Percentiles rank a stretch among this genome's conserved stretches.
These are phyloP conservation scores for Polypterus senegalus DNA, from an alignment of 2,113 vertebrate species.

Conservation along the genomic window DNA sequence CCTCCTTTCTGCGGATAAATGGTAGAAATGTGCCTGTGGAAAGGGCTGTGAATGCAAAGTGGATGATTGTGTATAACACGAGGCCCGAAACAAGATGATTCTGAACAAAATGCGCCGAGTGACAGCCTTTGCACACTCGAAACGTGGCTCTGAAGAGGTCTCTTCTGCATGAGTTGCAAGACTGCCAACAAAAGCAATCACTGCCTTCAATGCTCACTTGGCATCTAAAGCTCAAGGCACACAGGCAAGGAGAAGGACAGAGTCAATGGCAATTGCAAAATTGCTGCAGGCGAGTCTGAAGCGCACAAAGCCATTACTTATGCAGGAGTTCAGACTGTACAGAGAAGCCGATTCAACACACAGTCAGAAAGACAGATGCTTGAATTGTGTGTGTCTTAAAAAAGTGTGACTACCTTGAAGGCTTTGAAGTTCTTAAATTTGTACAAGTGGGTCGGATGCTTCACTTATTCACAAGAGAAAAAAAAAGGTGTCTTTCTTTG, in stretches of 20 bases:
- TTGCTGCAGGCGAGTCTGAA: conserved; percentile 8
- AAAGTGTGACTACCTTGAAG: too few relatives aligned
- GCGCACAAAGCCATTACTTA: conserved; percentile 13
- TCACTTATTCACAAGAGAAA: too few relatives aligned
- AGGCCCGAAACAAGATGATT: background rate
- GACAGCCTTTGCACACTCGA: background rate
- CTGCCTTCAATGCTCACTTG: conserved; percentile 10
- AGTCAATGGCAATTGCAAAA: conserved; percentile 23
- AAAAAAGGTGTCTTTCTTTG: too few relatives aligned
- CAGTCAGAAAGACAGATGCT: background rate
- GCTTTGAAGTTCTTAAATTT: too few relatives aligned
- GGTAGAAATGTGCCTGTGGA: background rate
- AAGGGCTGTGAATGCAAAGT: background rate
- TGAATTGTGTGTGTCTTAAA: too few relatives aligned
- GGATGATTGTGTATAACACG: background rate
- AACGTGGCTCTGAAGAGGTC: background rate
- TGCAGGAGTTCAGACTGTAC: conserved; percentile 9
- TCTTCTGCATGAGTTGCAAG: background rate
- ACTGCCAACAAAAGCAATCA: background rate
- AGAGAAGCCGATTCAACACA: background rate
- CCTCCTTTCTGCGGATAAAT: background rate
- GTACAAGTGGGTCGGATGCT: too few relatives aligned
- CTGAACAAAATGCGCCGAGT: background rate
- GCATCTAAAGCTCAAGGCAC: conserved; percentile 1
- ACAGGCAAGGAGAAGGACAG: conserved; percentile 19